phyloP scores from a whole-genome alignment of 2,888 invertebrate genomes.

The Gibbula magus region DNA sequence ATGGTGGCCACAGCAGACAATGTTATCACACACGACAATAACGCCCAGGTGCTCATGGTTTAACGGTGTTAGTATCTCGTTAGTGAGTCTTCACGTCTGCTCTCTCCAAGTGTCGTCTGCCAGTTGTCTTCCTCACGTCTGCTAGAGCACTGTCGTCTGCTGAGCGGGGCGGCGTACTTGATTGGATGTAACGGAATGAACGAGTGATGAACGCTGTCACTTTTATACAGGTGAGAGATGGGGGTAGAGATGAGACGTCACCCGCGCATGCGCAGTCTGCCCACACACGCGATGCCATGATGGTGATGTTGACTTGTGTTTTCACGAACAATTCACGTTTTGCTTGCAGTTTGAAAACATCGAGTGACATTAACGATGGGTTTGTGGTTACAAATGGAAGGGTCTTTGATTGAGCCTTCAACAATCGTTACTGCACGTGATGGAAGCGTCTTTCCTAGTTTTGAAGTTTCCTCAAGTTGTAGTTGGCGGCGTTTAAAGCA shows the following conservation, averaged over 20 bases:
- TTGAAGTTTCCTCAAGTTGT: too few species aligned
- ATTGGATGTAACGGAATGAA: constrained; percentile 10
- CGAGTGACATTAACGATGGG: too few species aligned
- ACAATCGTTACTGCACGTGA: too few species aligned
- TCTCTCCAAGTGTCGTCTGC: not conserved
- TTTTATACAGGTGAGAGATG: not conserved
- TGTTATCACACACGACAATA: not conserved
- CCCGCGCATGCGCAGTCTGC: not conserved
- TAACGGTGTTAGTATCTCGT: not conserved
- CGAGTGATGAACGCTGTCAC: not conserved
- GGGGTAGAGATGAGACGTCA: not conserved
- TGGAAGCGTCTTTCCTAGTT: too few species aligned
- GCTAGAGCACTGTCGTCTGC: not conserved
- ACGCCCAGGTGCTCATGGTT: not conserved
- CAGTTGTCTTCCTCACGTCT: too few species aligned
- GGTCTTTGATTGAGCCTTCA: too few species aligned
- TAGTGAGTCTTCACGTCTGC: not conserved
- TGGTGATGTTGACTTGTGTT: not conserved
- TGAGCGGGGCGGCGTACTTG: not conserved
- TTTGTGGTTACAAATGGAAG: too few species aligned
- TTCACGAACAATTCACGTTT: too few species aligned
- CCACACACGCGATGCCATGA: not conserved
- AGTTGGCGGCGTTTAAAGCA: too few species aligned
- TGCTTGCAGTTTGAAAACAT: too few species aligned
- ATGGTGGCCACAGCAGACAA: not conserved